Evolutionary conservation across 2,797 vertebrate species (phyloP), one percentile per base, ranked within the genome.

Genomic region (Dallia pectoralis): DNA sequence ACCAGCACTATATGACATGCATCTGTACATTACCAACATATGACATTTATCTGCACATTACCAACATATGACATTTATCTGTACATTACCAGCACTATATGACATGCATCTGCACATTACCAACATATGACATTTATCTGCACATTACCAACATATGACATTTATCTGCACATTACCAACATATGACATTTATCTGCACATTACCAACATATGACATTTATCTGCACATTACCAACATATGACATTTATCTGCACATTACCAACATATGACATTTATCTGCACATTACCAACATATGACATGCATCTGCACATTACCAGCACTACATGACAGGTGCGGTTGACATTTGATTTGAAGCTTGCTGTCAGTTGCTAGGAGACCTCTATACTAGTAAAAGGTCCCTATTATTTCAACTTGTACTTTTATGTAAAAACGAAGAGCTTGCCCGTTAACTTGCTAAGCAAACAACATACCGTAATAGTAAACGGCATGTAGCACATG

Each of bases 321-420:
- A 64, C 27, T 64, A 64, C 62, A 32, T 33, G 62, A 64, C 62
- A 64, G 62, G 16, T 64, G 15, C 29, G 22, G 53, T 56, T 56
- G 22, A 9, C 22, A 33, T 33, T 16, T 64, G 74, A 67, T 78
- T 64, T 78, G 74, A 9, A 14, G 63, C 30, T 64, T 64, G 30
- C 62, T 64, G 30, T 33, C 30, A 32, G 29, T 30, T 33, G 27
- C 30, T 64, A 18, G 30, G 62, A 64, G 62, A 33, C 62, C 27
- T 29, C 61, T 19, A 63, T 30, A n/a, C n/a, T 30, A 63, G 61
- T 56, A 22, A n/a, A 59, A 22, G 22, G 51, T 25, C 27, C 44
- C 25, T 16, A n/a, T 44, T n/a, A 14, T 33, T 33, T 66, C 64
- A 2, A 66, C 33, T 4, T 40, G 18, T 66, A 36, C 4, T 40